Evolutionary conservation across 2,888 invertebrate genomes (phyloP), one percentile per base, ranked within the genome.

Genomic region (Beris morrisii): DNA sequence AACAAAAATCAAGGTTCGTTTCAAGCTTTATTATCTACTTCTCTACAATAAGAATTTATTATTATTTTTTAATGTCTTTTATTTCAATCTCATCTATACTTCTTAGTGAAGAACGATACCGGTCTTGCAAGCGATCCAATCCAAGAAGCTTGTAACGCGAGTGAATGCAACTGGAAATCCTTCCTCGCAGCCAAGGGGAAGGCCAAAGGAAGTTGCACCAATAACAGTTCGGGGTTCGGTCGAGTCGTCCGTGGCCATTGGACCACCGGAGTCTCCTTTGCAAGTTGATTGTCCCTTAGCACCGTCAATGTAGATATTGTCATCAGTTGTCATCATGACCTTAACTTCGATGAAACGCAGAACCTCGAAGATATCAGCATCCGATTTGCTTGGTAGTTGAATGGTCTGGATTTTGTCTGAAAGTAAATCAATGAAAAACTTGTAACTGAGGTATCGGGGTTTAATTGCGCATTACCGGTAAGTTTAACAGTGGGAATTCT

Each of bases 211-310:
- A 22, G 65, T 65, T 28, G 57, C 30, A 30, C 68, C 68, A 30
- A 68, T 55, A 31, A 68, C 43, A 12, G 52, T 57, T 15, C 38
- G 54, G 13, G 32, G 12, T 4, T 63, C 68, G 53, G 65, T 63
- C 12, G 48, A 15, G 11, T 68, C 68, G 5, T 57, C 43, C 11
- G 69, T 63, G 15, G 71, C 69, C 32, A 76, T 66, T 15, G 79
- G 77, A 56, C 77, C 76, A 30, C 78, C 78, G 59, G 75, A 76
- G 69, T 79, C 79, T 2, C 79, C 79, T 46, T 71, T 74, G 71
- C 80, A 80, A 45, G 76, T 74, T 46, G 76, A 75, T 66, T 71
- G 73, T 5, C 75, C 74, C 9, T 70, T 69, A 32, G 67, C 65
- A 12, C 76, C 77, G 45, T 71, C 71, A 5, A 76, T 73, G 67